Base-by-base conservation (phyloP, 2,888 invertebrate genomes). In the Lordiphosa fenestrarum region DNA sequence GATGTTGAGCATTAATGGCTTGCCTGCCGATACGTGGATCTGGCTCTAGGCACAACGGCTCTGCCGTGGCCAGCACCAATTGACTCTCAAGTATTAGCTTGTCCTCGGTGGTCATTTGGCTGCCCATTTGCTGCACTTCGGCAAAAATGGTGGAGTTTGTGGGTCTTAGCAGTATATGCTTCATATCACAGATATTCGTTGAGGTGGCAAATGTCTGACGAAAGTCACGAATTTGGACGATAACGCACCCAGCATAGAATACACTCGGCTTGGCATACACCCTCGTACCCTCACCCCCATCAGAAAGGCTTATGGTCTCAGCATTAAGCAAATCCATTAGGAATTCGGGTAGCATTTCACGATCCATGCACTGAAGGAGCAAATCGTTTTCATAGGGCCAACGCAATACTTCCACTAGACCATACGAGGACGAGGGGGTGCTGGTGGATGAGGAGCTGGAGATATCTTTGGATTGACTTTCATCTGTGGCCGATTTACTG, bases 341-440 rank as follows among this genome's bases (percentile, higher is more conserved):
- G 86, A 95, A 93, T 63, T 96, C 95, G 48, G 98, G 98, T 87
- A 98, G 91, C 90, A 97, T 95, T 89, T 96, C 96, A 90, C 95
- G 95, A 89, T 97, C 96, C 84, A 98, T 94, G 88, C 95, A 96
- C 86, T 94, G 94, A 73, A 98, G 91, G 66, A 97, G 90, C 86
- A 96, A 94, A 86, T 96, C 96, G 89, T 96, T 95, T 90, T 96
- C 96, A 88, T 97, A 97, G 82, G 96, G 95, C 94, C 94, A 94
- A 86, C 93, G 90, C 83, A 93, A 92, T 66, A 95, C 94, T 91
- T 95, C 95, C 88, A 94, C 91, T 86, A 94, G 91, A 70, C 93
- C 92, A 30, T 30, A 30, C 9, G 30, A 30, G 30, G 30, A 30
- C 9, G 30, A 30, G 30, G 30, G 30, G 4, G 30, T 30, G 30